A percentile compares a stretch with the other conserved stretches of the same genome.
Evolutionary conservation across 1,140 invertebrate genomes (phyloP).

Genomic region (Aleiodes sp.): DNA sequence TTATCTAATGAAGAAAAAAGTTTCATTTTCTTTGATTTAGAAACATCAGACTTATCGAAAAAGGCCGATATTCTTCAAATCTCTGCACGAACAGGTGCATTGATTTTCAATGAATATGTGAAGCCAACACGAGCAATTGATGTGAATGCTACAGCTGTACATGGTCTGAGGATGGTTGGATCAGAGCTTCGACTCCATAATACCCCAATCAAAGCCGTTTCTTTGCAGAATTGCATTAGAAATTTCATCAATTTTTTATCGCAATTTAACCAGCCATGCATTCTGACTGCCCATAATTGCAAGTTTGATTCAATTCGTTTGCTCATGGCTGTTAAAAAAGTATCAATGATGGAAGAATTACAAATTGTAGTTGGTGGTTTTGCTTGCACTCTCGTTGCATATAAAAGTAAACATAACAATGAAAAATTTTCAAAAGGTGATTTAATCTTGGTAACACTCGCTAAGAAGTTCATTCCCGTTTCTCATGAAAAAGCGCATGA

Average conservation of each 20-base stretch:
- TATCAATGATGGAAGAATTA: background rate
- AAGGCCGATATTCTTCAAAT: background rate
- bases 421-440: background rate
- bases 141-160: background rate
- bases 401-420: background rate
- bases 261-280: background rate
- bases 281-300: background rate
- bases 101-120: background rate
- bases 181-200: background rate
- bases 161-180: background rate
- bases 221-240: background rate
- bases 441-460: background rate
- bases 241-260: background rate
- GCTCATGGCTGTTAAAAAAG: background rate
- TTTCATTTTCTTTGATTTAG: background rate
- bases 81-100: background rate
- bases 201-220: background rate
- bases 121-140: background rate
- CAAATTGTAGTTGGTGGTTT: background rate
- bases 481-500: background rate
- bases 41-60: background rate
- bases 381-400: background rate
- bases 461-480: background rate
- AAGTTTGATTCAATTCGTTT: background rate
- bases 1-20: background rate